These are phyloP conservation scores for Xerus inauris DNA, from an alignment of 2,113 vertebrate species.

Conservation along the genomic window DNA sequence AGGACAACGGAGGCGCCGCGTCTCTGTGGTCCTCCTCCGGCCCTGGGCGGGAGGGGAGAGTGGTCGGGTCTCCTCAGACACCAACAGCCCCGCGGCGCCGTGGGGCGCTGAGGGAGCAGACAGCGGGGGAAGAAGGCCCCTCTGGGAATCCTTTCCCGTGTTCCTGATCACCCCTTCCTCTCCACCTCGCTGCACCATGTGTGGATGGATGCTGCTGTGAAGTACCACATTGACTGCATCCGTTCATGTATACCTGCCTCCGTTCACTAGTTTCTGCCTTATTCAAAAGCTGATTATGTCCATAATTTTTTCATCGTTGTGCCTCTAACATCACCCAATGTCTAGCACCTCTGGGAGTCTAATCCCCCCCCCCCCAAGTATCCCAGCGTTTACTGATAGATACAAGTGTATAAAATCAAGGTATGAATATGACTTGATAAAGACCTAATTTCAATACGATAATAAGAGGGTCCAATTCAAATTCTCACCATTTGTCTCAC, in stretches of 20 bases:
- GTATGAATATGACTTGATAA: no score
- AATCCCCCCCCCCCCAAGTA: no score
- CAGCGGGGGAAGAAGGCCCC: not conserved
- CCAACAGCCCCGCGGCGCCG: fast-evolving
- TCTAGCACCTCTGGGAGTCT: not conserved
- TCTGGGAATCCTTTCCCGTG: no score
- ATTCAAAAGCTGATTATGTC: not conserved
- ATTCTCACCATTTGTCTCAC: no score
- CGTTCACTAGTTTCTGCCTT: not conserved
- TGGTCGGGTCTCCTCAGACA: fast-evolving
- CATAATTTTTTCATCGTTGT: not conserved
- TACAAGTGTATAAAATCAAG: no score
- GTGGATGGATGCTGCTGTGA: not conserved
- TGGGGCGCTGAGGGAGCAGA: fast-evolving
- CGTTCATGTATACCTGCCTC: not conserved
- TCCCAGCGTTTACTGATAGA: no score
- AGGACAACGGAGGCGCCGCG: not conserved
- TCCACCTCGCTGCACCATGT: not conserved
- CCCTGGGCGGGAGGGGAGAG: no score
- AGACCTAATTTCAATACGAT: no score
- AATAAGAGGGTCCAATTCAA: no score
- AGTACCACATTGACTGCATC: not conserved
- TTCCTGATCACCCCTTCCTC: not conserved
- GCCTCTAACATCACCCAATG: not conserved
- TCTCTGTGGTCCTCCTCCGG: conserved; percentile 23